phyloP scores from a whole-genome alignment of 1,140 invertebrate species.

The Tetragonula clypearis region DNA sequence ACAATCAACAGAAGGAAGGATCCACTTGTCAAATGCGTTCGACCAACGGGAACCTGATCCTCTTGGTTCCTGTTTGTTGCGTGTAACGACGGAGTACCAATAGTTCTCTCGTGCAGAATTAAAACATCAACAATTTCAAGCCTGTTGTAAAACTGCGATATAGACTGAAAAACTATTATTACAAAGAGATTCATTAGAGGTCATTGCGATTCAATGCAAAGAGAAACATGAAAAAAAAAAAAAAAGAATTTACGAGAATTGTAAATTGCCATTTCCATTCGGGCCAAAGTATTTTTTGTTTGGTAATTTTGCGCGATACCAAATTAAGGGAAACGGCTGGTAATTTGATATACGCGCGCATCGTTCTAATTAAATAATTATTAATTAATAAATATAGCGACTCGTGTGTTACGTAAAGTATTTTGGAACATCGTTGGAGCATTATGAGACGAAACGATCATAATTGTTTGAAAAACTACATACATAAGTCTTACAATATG shows the following conservation, averaged over 20 bases:
- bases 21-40: slow-evolving; percentile 28
- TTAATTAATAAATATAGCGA: too few species aligned
- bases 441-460: neutral
- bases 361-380: too few species aligned
- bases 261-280: neutral
- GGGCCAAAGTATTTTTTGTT: neutral
- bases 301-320: neutral
- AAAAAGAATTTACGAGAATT: neutral
- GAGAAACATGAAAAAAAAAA: neutral
- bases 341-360: too few species aligned
- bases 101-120: neutral
- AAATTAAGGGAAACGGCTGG: neutral
- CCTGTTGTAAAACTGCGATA: neutral
- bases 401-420: neutral
- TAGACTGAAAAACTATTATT: neutral
- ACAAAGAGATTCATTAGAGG: neutral
- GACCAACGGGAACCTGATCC: slow-evolving; percentile 38
- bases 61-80: slow-evolving; percentile 36
- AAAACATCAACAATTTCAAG: neutral
- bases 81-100: slow-evolving; percentile 9
- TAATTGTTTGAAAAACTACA: neutral
- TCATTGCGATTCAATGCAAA: neutral
- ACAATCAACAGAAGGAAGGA: slow-evolving; percentile 28
- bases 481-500: neutral
- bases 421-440: neutral